Base-by-base conservation (phyloP, 2,797 vertebrate species). In the Myotis findleyi region DNA sequence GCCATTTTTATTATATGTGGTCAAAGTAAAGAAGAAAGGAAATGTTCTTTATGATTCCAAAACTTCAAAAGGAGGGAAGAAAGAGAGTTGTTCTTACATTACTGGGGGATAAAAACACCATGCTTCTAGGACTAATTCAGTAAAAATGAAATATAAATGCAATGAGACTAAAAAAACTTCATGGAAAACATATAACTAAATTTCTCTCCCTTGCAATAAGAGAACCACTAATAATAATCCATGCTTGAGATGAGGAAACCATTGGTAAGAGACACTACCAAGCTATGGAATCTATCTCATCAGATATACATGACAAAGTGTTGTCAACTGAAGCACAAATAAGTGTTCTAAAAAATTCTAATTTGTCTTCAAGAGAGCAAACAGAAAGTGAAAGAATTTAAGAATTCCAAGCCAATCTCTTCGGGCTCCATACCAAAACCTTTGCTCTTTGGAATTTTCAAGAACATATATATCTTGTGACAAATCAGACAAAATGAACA, bases 61-160 rank as follows among this genome's bases (percentile, higher is more conserved):
- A 77, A 33, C 87, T 96, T 96, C 66, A 94, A 89, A 97, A 41
- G 17, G 68, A 84, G 30, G 18, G 23, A 95, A 84, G 68, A 92
- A 97, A 49, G 10, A 14, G 41, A 86, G 49, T 47, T 95, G 85
- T 95, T 97, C 18, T 93, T 86, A 92, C 27, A 86, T 71, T 86
- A 53, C 44, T 88, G 25, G 0, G 0, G 64, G 82, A 84, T 89
- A 80, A 59, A 57, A 62, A 89, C 9, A 89, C 9, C 2, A 18
- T 93, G 59, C 71, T 88, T 91, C 47, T 69, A 89, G 33, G 49
- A 91, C 71, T 93, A 87, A 95, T 66, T 95, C 62, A 53, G 16
- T 55, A 88, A 82, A 94, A 95, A 38, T 75, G 3, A 91, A 95
- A 95, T 87, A 62, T 85, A 85, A 82, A 71, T 93, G 88, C 91